Evolutionary conservation across 2,888 invertebrate species (phyloP).

Genomic region (Pseudococcus jackbeardsleyi): DNA sequence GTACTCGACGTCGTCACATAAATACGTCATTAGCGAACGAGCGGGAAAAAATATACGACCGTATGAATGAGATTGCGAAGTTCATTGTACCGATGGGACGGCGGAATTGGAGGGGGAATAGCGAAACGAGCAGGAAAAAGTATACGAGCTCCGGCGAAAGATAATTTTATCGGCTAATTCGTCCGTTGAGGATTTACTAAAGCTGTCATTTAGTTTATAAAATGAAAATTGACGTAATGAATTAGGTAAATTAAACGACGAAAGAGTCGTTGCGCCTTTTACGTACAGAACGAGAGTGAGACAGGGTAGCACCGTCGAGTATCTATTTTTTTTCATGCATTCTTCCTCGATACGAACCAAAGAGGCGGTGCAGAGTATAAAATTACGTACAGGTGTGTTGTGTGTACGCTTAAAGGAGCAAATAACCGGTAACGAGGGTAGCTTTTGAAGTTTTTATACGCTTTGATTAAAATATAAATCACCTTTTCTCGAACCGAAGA

Average conservation of each 20-base stretch:
- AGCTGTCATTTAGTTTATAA: constrained; percentile 53
- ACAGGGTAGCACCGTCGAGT: background rate
- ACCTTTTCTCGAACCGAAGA: background rate
- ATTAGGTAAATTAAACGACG: constrained; percentile 47
- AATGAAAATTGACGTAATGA: constrained; percentile 57
- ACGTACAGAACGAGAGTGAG: background rate
- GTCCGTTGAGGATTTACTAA: constrained; percentile 29
- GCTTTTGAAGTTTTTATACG: constrained; percentile 34
- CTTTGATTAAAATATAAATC: constrained; percentile 41
- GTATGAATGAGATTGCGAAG: constrained; percentile 7
- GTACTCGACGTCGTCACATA: background rate
- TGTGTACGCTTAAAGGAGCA: background rate
- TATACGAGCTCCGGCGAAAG: constrained; percentile 16
- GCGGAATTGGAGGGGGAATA: background rate
- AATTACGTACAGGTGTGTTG: background rate
- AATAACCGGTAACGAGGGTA: background rate
- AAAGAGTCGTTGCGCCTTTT: background rate
- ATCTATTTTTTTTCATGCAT: background rate
- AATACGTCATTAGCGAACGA: background rate
- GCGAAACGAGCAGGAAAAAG: background rate
- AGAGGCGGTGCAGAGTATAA: background rate
- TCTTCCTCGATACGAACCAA: background rate
- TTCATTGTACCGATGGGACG: background rate
- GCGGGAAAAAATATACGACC: background rate
- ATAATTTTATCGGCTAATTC: constrained; percentile 50